Evolutionary conservation across 2,888 invertebrate genomes (phyloP).

Genomic region (Tenodera sinensis): DNA sequence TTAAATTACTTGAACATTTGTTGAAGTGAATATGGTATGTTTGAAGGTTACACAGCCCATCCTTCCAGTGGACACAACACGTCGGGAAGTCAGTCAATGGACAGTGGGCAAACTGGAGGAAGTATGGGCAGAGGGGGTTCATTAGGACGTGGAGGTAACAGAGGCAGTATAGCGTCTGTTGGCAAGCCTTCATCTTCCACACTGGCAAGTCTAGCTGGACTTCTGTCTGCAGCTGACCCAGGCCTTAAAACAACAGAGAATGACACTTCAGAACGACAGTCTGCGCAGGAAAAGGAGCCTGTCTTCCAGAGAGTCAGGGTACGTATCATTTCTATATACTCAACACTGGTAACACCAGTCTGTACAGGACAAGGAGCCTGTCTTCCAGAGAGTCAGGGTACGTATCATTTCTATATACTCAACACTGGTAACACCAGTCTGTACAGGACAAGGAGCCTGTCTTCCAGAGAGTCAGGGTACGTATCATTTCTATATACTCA

Average conservation of each 20-base stretch:
- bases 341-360: no score
- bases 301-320: conserved; percentile 56
- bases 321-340: conserved; percentile 33
- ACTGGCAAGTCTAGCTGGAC: conserved; percentile 77
- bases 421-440: no score
- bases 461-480: conserved; percentile 56
- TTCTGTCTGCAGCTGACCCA: conserved; percentile 48
- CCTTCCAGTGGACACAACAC: conserved; percentile 41
- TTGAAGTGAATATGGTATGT: no score
- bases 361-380: no score
- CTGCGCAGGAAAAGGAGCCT: conserved; percentile 44
- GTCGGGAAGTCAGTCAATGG: conserved; percentile 56
- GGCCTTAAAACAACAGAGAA: background rate
- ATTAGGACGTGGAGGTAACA: conserved; percentile 65
- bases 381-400: conserved; percentile 55
- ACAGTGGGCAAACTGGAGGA: conserved; percentile 45
- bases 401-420: conserved; percentile 32
- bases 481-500: conserved; percentile 30
- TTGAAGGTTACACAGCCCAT: conserved; percentile 43
- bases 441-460: no score
- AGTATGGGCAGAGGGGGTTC: conserved; percentile 55
- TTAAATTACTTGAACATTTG: no score
- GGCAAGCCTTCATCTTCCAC: conserved; percentile 87
- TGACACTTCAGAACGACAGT: background rate
- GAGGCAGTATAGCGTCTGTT: conserved; percentile 78